Percentiles rank a stretch among this genome's conserved stretches.
Evolutionary conservation across 2,888 invertebrate genomes (phyloP).

Genomic region (Panopea generosa): DNA sequence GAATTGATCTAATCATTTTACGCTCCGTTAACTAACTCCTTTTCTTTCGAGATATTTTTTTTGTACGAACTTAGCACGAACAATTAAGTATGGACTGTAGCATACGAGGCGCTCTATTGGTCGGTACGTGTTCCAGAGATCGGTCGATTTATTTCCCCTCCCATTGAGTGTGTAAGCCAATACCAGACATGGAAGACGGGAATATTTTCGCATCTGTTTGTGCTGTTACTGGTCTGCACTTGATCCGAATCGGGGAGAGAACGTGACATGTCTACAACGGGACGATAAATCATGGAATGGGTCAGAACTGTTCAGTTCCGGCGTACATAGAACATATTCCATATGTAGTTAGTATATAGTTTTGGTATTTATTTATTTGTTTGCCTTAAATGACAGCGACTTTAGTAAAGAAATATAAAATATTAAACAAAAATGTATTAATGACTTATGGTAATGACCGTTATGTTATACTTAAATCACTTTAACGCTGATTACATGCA

Average conservation of each 20-base stretch:
- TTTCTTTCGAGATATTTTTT: conserved; percentile 23
- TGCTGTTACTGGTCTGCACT: conserved; percentile 33
- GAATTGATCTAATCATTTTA: conserved; percentile 18
- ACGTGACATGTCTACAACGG: conserved; percentile 34
- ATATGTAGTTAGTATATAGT: no score
- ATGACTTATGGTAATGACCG: no score
- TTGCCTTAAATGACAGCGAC: no score
- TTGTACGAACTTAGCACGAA: conserved; percentile 42
- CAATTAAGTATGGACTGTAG: conserved; percentile 23
- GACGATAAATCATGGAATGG: not conserved
- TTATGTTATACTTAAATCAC: no score
- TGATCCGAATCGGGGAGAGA: conserved; percentile 31
- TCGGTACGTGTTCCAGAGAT: conserved; percentile 36
- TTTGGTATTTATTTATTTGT: no score
- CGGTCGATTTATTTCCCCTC: conserved; percentile 37
- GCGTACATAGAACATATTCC: no score
- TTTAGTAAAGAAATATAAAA: no score
- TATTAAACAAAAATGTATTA: no score
- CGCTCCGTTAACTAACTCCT: conserved; percentile 29
- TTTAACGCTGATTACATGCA: no score
- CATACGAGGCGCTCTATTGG: conserved; percentile 21
- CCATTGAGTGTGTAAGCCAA: conserved; percentile 34
- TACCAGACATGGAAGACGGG: conserved; percentile 14
- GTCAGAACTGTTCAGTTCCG: not conserved
- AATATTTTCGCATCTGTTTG: conserved; percentile 22